Evolutionary conservation across 2,797 vertebrate genomes (phyloP).

Genomic region (Neopelma chrysocephalum): DNA sequence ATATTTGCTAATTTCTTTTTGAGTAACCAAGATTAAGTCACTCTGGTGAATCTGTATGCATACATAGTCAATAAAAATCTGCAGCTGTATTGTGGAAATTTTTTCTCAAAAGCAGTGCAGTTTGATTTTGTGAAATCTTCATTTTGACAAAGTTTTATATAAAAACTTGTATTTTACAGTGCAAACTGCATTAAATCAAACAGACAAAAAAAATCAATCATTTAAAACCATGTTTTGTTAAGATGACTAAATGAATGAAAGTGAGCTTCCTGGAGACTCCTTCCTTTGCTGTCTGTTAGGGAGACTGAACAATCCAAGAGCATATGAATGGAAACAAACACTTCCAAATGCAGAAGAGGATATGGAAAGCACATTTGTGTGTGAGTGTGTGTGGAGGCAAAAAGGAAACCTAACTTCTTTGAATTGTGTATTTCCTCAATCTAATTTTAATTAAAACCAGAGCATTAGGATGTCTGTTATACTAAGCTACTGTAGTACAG

Average conservation of each 20-base stretch:
- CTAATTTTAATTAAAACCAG: slow-evolving; percentile 56
- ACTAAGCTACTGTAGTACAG: slow-evolving; percentile 33
- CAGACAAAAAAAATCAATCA: neutral
- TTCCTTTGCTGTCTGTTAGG: neutral
- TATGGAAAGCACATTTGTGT: neutral
- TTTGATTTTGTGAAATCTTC: neutral
- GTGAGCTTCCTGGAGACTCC: neutral
- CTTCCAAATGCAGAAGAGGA: neutral
- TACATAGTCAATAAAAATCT: neutral
- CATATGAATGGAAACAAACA: neutral
- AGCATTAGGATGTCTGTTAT: slow-evolving; percentile 32
- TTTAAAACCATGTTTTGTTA: neutral
- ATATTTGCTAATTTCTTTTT: slow-evolving; percentile 37
- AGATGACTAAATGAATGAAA: neutral
- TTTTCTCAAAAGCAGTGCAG: neutral
- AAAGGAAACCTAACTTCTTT: slow-evolving; percentile 27
- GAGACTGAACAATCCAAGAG: neutral
- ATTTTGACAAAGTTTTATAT: neutral
- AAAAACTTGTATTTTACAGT: neutral
- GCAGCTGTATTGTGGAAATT: neutral
- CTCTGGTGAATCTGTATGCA: neutral
- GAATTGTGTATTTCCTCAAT: slow-evolving; percentile 56
- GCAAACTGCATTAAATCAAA: neutral
- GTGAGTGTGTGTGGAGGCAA: neutral
- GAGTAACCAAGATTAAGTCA: slow-evolving; percentile 1